Evolutionary conservation across 2,113 vertebrate genomes (phyloP).

Genomic region (Anarrhichthys ocellatus): DNA sequence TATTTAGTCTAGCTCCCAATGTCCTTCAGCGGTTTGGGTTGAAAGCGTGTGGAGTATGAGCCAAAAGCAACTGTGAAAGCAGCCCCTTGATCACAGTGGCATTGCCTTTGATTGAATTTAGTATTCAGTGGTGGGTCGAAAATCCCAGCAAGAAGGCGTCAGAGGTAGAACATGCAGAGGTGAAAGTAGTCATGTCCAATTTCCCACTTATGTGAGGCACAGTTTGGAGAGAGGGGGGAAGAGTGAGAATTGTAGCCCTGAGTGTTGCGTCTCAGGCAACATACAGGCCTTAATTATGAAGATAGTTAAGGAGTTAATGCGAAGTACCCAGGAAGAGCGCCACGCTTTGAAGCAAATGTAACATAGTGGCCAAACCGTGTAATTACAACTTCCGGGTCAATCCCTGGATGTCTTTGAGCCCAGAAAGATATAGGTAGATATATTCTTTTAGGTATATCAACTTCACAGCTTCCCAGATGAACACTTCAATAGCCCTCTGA

Average conservation of each 20-base stretch:
- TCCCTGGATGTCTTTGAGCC: too few species aligned
- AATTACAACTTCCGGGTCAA: too few species aligned
- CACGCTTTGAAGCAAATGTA: too few species aligned
- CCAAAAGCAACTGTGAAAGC: constrained; percentile 63
- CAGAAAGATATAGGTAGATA: too few species aligned
- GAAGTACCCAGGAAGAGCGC: too few species aligned
- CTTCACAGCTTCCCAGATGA: too few species aligned
- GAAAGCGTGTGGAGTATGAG: constrained; percentile 48
- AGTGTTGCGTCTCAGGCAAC: not conserved
- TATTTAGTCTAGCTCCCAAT: constrained; percentile 57
- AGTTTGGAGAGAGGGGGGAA: not conserved
- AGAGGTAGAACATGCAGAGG: constrained; percentile 29
- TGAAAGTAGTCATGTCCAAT: constrained; percentile 35
- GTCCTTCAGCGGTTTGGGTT: constrained; percentile 42
- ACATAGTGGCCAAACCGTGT: too few species aligned
- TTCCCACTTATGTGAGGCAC: not conserved
- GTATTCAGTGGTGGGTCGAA: constrained; percentile 40
- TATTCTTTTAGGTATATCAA: too few species aligned
- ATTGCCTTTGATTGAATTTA: constrained; percentile 57
- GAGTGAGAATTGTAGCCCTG: not conserved
- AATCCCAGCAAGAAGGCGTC: constrained; percentile 30
- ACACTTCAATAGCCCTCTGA: too few species aligned
- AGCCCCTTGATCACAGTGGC: constrained; percentile 55
- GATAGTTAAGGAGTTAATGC: not conserved
- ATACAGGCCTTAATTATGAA: not conserved